Evolutionary conservation across 2,797 vertebrate genomes (phyloP), one percentile per base, ranked within the genome.

Genomic region (Chaunax sp.): DNA sequence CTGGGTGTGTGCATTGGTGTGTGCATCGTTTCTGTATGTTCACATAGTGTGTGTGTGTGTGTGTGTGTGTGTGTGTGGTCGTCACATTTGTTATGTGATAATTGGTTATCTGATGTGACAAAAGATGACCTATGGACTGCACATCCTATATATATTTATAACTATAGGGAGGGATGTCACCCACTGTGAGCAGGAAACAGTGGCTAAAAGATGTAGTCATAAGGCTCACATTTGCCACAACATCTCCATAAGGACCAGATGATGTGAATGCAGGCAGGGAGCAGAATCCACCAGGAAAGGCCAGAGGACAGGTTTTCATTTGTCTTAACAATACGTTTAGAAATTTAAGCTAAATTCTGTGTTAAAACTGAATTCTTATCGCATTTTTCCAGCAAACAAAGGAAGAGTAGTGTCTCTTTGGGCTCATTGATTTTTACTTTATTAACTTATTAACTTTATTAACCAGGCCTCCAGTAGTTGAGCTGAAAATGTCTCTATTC

Each of bases 81-180:
- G 8, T 53, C 1, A 46, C 37, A 30, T 61, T 35, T 23, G 30
- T 55, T n/a, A n/a, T n/a, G n/a, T n/a, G n/a, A n/a, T 44, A 44
- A n/a, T 11, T 47, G 13, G 10, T 64, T 9, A 75, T 69, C 18
- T 65, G 26, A 66, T 22, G 43, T 78, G 71, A 83, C 50, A 58
- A 71, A 77, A 81, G 15, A 63, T 40, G 26, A 43, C 64, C 33
- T 10, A 20, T 64, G 19, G 14, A 25, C 6, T 62, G 23, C 18
- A 64, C 71, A 49, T 57, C 41, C n/a, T 52, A 37, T 56, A 15
- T 56, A 64, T 80, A 81, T 81, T 83, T 75, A 67, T 77, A 83
- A 49, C 64, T 44, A 40, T 5, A 3, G 2, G 5, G 20, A 12
- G 45, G 23, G 25, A 65, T 38, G 40, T 75, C 56, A 44, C 43